Percentiles rank a stretch among this genome's conserved stretches.
These are phyloP conservation scores for Acromyrmex charruanus DNA, from an alignment of 1,140 invertebrate genomes.

Conservation along the genomic window DNA sequence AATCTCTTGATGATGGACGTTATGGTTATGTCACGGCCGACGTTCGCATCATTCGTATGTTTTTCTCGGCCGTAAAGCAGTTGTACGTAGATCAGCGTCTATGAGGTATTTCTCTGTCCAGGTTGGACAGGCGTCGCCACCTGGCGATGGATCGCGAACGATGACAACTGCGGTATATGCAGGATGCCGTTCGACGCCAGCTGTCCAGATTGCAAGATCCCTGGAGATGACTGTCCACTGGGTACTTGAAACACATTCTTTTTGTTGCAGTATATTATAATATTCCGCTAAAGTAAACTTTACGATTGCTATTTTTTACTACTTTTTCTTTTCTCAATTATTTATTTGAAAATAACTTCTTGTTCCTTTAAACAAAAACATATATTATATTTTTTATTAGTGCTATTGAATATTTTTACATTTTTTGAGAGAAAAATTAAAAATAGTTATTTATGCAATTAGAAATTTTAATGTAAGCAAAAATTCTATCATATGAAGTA, in stretches of 20 bases:
- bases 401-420: too few species aligned
- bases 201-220: conserved; percentile 99
- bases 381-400: too few species aligned
- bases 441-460: too few species aligned
- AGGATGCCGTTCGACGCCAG: conserved; percentile 99
- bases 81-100: not conserved
- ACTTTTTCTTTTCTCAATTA: not conserved
- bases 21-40: not conserved
- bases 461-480: too few species aligned
- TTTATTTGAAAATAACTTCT: too few species aligned
- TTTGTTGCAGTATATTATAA: too few species aligned
- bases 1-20: not conserved
- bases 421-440: too few species aligned
- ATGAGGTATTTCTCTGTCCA: conserved; percentile 77
- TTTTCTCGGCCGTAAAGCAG: not conserved
- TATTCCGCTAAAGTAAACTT: not conserved
- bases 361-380: too few species aligned
- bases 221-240: conserved; percentile 99
- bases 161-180: conserved; percentile 99
- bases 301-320: not conserved
- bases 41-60: not conserved
- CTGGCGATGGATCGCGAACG: conserved; percentile 99
- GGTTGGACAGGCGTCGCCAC: conserved; percentile 98
- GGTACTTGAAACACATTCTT: conserved; percentile 83
- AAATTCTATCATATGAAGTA: too few species aligned